A percentile compares a stretch with the other conserved stretches of the same genome.
These are phyloP conservation scores for Bos javanicus DNA, from an alignment of 2,113 vertebrate species.

Conservation along the genomic window DNA sequence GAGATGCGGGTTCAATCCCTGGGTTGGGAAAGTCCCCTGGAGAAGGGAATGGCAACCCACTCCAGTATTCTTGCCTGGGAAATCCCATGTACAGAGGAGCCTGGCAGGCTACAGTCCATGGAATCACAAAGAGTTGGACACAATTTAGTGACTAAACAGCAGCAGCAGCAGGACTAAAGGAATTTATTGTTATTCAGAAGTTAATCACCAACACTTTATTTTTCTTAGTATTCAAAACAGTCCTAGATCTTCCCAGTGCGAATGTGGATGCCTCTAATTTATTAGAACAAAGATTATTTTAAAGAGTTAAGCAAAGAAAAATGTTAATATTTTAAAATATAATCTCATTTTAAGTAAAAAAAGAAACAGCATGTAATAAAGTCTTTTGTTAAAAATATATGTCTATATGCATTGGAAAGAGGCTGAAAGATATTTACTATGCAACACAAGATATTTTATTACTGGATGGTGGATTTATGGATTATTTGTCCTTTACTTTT, in stretches of 20 bases:
- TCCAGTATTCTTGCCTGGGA: background rate
- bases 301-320: background rate
- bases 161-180: background rate
- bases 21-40: background rate
- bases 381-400: background rate
- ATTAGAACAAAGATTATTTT: conserved; percentile 27
- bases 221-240: background rate
- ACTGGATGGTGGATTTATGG: background rate
- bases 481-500: background rate
- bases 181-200: background rate
- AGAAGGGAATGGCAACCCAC: background rate
- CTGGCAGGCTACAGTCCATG: background rate
- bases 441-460: background rate
- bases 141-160: background rate
- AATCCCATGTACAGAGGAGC: background rate
- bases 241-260: background rate
- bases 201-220: background rate
- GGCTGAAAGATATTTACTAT: background rate
- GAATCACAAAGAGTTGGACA: background rate
- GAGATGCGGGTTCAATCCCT: background rate
- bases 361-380: background rate
- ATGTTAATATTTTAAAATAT: background rate
- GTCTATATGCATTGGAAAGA: background rate
- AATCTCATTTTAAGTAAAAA: background rate
- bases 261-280: background rate